phyloP scores from a whole-genome alignment of 2,888 invertebrate genomes.

The Phoenoteleia sp. region DNA sequence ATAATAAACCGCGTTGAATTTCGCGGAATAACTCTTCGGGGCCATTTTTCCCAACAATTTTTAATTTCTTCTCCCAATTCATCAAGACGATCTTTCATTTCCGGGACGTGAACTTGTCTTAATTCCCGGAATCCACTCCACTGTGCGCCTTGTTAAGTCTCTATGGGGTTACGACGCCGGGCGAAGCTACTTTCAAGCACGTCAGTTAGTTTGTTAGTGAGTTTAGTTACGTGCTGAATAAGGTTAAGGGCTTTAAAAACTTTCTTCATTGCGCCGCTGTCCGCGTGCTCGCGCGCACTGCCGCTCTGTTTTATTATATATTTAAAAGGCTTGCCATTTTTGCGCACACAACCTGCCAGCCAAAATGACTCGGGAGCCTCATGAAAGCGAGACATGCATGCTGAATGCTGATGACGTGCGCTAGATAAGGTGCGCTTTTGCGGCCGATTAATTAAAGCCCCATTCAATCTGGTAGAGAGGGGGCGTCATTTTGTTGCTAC shows the following conservation, averaged over 20 bases:
- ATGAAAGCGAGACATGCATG: constrained; percentile 56
- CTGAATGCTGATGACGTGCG: constrained; percentile 59
- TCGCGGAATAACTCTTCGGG: no score
- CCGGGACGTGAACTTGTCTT: no score
- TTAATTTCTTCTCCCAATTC: no score
- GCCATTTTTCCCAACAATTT: no score
- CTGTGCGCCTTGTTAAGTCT: no score
- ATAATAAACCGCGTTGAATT: no score
- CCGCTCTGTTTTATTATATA: constrained; percentile 71
- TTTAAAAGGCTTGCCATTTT: constrained; percentile 50
- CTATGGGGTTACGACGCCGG: constrained; percentile 78
- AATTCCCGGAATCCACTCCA: no score
- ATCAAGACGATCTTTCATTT: no score
- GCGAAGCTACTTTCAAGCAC: constrained; percentile 79
- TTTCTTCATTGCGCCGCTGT: constrained; percentile 76
- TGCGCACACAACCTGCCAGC: constrained; percentile 20
- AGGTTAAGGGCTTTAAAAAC: constrained; percentile 81
- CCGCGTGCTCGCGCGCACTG: constrained; percentile 51
- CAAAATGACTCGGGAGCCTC: constrained; percentile 55
- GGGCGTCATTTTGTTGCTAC: constrained; percentile 28
- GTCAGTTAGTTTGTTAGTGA: constrained; percentile 81
- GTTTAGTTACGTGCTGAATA: constrained; percentile 80
- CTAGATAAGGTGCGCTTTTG: constrained; percentile 62
- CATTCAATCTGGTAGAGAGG: constrained; percentile 24
- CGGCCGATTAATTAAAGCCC: constrained; percentile 64